Evolutionary conservation across 2,888 invertebrate species (phyloP).

Genomic region (Dicranocentrus wangi): DNA sequence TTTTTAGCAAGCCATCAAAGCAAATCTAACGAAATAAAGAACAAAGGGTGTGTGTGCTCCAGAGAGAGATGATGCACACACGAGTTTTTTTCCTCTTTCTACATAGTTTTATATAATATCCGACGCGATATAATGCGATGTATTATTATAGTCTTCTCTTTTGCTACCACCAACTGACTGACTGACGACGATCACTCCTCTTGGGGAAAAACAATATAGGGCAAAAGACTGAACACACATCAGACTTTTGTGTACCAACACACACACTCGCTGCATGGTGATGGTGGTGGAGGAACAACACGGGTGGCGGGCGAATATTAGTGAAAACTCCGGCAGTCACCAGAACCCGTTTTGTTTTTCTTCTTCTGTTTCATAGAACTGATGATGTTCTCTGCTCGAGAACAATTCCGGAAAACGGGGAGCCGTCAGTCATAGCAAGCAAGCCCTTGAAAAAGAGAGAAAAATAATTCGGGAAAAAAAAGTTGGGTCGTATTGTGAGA

Average conservation of each 20-base stretch:
- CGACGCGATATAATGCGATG: no score
- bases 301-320: background rate
- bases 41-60: background rate
- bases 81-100: no score
- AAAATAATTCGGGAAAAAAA: background rate
- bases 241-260: background rate
- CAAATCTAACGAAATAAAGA: constrained; percentile 27
- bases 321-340: background rate
- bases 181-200: background rate
- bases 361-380: constrained; percentile 26
- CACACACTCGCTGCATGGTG: background rate
- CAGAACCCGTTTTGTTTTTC: background rate
- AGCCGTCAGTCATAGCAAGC: constrained; percentile 25
- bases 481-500: background rate
- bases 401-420: constrained; percentile 21
- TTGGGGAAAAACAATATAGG: no score
- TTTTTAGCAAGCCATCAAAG: constrained; percentile 46
- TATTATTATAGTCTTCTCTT: background rate
- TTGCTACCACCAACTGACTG: background rate
- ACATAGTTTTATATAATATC: no score
- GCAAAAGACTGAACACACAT: background rate
- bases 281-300: background rate
- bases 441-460: constrained; percentile 41
- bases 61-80: no score
- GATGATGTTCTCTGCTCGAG: background rate